These are phyloP conservation scores for Dione vanillae DNA, from an alignment of 2,888 invertebrate species.

Conservation along the genomic window DNA sequence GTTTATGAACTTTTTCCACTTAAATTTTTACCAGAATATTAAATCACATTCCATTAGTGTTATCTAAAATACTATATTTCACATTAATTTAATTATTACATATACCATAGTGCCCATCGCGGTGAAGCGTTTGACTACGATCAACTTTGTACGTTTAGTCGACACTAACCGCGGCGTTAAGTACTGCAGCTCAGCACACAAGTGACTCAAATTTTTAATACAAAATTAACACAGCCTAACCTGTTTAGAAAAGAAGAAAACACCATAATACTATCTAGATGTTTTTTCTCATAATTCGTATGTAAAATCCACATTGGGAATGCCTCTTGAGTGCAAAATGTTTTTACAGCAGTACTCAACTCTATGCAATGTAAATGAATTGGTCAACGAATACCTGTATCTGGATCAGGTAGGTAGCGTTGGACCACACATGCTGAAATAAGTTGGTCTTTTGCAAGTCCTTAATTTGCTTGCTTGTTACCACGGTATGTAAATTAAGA, in stretches of 20 bases:
- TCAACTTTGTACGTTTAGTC: no score
- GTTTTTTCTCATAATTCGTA: neutral
- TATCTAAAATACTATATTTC: no score
- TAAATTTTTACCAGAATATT: no score
- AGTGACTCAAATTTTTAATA: no score
- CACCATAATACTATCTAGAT: neutral
- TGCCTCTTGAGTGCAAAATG: slow-evolving; percentile 14
- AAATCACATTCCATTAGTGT: no score
- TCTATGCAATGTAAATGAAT: slow-evolving; percentile 22
- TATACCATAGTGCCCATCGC: no score
- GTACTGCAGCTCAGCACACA: no score
- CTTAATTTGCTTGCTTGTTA: slow-evolving; percentile 33
- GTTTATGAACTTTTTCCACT: no score
- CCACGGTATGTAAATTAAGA: slow-evolving; percentile 32
- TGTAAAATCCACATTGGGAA: neutral
- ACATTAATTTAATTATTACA: no score
- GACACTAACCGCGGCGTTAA: no score
- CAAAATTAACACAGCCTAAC: no score
- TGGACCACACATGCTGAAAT: slow-evolving; percentile 23
- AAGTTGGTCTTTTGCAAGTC: slow-evolving; percentile 23
- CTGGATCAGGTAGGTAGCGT: slow-evolving; percentile 21
- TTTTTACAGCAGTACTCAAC: slow-evolving; percentile 35
- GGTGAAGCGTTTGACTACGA: no score
- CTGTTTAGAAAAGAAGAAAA: neutral
- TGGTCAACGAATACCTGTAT: slow-evolving; percentile 19